Evolutionary conservation across 2,888 invertebrate species (phyloP).

Genomic region (Leptothorax acervorum): DNA sequence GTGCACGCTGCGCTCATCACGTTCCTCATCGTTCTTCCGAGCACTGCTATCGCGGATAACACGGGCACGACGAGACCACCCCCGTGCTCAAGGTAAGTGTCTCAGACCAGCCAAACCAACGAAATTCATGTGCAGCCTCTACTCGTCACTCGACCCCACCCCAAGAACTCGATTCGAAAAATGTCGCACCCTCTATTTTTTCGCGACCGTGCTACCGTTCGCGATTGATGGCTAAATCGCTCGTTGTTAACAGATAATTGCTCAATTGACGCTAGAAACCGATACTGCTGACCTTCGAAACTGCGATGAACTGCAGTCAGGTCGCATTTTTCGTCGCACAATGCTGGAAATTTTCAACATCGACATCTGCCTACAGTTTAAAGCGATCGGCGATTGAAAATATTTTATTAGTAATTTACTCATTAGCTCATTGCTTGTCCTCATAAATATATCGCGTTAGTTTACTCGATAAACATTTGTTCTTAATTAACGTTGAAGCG

Average conservation of each 20-base stretch:
- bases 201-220: not conserved
- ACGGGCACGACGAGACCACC: slow-evolving; percentile 74
- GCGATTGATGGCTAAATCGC: not conserved
- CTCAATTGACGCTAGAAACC: not conserved
- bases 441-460: not conserved
- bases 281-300: not conserved
- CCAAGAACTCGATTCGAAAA: not conserved
- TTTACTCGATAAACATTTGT: not conserved
- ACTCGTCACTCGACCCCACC: not conserved
- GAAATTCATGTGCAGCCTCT: not conserved
- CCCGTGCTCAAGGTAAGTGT: slow-evolving; percentile 83
- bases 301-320: not conserved
- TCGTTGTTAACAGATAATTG: slow-evolving; percentile 4
- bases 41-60: slow-evolving; percentile 63
- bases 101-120: slow-evolving; percentile 27
- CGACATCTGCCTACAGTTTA: not conserved
- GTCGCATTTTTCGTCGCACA: not conserved
- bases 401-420: not conserved
- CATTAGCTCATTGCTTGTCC: not conserved
- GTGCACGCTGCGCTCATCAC: slow-evolving; percentile 72
- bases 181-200: not conserved
- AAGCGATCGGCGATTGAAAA: not conserved
- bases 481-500: not conserved
- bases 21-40: slow-evolving; percentile 69
- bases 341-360: slow-evolving; percentile 10